These are phyloP conservation scores for Formica aserva DNA, from an alignment of 2,888 invertebrate genomes.

Conservation along the genomic window DNA sequence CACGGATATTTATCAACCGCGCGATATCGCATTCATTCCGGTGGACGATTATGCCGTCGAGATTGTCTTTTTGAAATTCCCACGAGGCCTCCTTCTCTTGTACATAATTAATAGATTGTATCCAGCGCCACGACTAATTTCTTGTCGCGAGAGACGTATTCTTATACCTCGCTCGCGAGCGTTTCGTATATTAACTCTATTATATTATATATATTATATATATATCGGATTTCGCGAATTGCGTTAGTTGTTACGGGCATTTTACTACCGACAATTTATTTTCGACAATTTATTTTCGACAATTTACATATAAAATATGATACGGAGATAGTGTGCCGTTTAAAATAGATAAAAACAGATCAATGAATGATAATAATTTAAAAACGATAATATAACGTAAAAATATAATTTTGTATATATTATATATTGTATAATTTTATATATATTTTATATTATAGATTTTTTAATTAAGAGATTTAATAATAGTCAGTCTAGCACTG, in stretches of 20 bases:
- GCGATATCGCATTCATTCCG: conserved; percentile 63
- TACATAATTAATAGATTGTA: conserved; percentile 70
- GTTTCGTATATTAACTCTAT: conserved; percentile 40
- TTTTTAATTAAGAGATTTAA: not conserved
- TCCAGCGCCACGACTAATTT: conserved; percentile 33
- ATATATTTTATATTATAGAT: not conserved
- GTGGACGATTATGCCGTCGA: conserved; percentile 60
- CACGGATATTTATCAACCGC: conserved; percentile 70
- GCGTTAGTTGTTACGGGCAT: not conserved
- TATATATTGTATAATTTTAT: not conserved
- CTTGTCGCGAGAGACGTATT: conserved; percentile 18
- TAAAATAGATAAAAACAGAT: not conserved
- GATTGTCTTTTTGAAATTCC: conserved; percentile 69
- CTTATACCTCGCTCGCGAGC: conserved; percentile 75
- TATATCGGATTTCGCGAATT: not conserved
- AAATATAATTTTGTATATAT: not conserved
- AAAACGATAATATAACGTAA: not conserved
- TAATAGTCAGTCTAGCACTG: not conserved
- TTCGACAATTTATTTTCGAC: not conserved
- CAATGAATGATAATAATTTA: not conserved
- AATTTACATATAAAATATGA: not conserved
- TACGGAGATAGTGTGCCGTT: not conserved
- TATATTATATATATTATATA: too few species aligned
- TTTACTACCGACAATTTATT: not conserved
- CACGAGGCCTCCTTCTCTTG: conserved; percentile 60